Evolutionary conservation across 2,797 vertebrate genomes (phyloP), one percentile per base, ranked within the genome.

Genomic region (Eulemur rubriventer): DNA sequence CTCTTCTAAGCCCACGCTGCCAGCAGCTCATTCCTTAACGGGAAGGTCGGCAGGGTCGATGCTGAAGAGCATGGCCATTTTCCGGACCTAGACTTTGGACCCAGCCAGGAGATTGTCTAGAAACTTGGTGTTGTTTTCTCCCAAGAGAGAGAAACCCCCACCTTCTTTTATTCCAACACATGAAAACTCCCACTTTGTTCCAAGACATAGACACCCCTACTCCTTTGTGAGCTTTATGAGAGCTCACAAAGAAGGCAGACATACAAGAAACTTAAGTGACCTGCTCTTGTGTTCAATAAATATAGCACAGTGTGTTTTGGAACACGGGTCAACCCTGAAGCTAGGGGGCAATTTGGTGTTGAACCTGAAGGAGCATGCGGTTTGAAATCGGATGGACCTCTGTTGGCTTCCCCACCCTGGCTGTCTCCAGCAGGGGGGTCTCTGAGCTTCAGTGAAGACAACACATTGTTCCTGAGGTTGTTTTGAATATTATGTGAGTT

Each of bases 81-180:
- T 88, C 85, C 85, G 50, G 52, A 48, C 46, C 48, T 83, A 24
- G 55, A 6, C 28, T 24, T 59, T 48, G n/a, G 30, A 38, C 14
- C 22, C 22, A 55, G 35, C 22, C 26, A 48, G 46, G 28, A 76
- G 10, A 65, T 59, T 48, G 13, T 85, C 50, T 57, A 41, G 7
- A 24, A 79, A 46, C 26, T 24, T 67, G 22, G 41, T 46, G 12
- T 16, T 57, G n/a, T 84, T 92, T 90, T 95, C 65, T 72, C 61
- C 30, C 20, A 55, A 69, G 55, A 72, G 16, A 46, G 0, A 4
- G 35, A 72, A 83, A 20, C 4, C 6, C 16, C 7, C 55, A 12
- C 73, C 57, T 26, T 70, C 30, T 35, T 94, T 92, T 93, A 35
- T 72, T 69, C 30, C 16, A 50, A 65, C 55, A 63, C 18, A 59